Percentiles rank a stretch among this genome's conserved stretches.
These are phyloP conservation scores for Phycodurus eques DNA, from an alignment of 2,113 vertebrate species.

Conservation along the genomic window DNA sequence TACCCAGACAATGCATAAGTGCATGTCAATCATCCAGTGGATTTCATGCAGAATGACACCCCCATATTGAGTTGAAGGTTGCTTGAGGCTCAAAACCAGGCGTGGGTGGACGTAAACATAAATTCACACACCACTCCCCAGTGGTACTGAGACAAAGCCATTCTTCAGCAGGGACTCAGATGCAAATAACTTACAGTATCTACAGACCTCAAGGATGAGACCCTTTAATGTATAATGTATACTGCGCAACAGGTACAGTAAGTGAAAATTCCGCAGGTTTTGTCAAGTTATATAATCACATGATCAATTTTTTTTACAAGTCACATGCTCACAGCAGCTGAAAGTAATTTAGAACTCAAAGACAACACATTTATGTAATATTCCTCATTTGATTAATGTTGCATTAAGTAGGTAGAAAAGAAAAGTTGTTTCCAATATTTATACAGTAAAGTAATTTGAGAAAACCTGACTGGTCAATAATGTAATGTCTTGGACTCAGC, in stretches of 20 bases:
- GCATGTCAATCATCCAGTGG: neutral
- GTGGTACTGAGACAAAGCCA: neutral
- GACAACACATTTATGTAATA: neutral
- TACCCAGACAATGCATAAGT: neutral
- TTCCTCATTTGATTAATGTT: neutral
- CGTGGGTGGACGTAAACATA: neutral
- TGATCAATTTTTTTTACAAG: neutral
- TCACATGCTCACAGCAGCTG: neutral
- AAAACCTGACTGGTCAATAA: neutral
- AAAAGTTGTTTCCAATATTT: neutral
- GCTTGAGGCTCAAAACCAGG: conserved; percentile 3
- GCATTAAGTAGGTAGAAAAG: neutral
- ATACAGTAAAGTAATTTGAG: neutral
- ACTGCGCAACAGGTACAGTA: neutral
- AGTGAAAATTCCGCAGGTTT: neutral
- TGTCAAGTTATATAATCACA: neutral
- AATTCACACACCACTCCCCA: neutral
- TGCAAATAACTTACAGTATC: neutral
- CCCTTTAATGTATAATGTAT: too few relatives aligned
- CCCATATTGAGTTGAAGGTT: neutral
- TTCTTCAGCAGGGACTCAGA: neutral
- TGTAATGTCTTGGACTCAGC: neutral
- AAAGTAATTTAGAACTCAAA: neutral
- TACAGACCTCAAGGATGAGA: neutral
- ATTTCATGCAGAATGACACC: neutral